Conservation (phyloP, 2,888 invertebrate genomes). For the Drosophila differens region DNA sequence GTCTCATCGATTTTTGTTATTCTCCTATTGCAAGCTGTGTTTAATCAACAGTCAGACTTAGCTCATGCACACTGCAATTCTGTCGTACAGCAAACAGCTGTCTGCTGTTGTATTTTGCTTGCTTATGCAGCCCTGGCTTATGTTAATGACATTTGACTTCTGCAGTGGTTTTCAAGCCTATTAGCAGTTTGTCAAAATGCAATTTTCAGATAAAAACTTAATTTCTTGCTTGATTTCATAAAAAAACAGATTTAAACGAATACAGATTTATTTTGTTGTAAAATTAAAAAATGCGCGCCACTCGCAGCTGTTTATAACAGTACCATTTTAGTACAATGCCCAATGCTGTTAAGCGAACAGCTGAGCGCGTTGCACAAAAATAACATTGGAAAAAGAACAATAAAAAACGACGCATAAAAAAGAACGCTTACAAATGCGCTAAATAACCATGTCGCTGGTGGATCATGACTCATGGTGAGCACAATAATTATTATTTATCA, state of each 20-base stretch:
- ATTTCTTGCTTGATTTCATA: background rate
- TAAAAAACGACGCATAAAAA: constrained; percentile 27
- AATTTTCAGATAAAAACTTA: background rate
- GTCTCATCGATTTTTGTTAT: background rate
- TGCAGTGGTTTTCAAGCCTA: too few relatives aligned
- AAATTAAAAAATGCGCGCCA: background rate
- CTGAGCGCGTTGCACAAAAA: constrained; percentile 23
- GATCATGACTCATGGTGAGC: constrained; percentile 85
- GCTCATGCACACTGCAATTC: background rate
- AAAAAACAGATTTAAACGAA: background rate
- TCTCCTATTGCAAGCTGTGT: background rate
- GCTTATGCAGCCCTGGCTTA: background rate
- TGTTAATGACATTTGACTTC: background rate
- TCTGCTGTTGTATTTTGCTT: background rate
- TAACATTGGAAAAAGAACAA: constrained; percentile 11
- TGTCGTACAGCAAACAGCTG: constrained; percentile 8
- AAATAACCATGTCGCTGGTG: constrained; percentile 82
- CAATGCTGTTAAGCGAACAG: constrained; percentile 35
- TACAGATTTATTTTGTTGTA: too few relatives aligned
- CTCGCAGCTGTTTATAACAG: background rate
- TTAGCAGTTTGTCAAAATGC: background rate
- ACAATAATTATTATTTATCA: background rate
- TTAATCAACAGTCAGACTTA: background rate
- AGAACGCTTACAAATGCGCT: constrained; percentile 38
- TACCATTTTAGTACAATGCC: background rate